Percentiles rank a stretch among this genome's conserved stretches.
Conservation (phyloP, 2,797 vertebrate genomes). For the Hippocampus kuda region DNA sequence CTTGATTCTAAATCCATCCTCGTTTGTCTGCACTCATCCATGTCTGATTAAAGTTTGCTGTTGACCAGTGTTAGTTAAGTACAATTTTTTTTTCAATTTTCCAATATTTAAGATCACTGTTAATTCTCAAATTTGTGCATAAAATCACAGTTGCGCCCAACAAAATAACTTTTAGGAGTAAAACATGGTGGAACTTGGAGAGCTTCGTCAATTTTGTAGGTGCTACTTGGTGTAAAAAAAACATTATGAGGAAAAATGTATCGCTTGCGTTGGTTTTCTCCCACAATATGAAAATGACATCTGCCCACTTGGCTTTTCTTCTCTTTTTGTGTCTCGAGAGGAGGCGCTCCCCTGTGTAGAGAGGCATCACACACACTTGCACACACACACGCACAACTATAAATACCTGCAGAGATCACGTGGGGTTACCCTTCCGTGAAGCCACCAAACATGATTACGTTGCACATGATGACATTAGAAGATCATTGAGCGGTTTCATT, state of each 20-base stretch:
- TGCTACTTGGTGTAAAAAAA: background rate
- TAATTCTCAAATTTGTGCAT: too few species aligned
- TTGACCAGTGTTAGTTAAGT: too few species aligned
- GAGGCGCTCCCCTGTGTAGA: background rate
- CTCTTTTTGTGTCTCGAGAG: background rate
- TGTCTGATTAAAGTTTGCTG: too few species aligned
- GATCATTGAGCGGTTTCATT: slow-evolving; percentile 1
- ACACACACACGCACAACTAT: background rate
- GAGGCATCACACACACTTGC: background rate
- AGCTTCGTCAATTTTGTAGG: too few species aligned
- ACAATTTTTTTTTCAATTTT: too few species aligned
- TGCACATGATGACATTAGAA: slow-evolving; percentile 1
- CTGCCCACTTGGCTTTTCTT: background rate
- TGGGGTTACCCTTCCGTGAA: background rate
- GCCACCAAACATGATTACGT: background rate
- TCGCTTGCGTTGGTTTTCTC: background rate
- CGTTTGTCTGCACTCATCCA: too few species aligned
- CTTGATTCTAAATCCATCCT: too few species aligned
- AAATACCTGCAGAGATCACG: background rate
- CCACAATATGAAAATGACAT: background rate
- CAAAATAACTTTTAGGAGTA: too few species aligned
- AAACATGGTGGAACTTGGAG: too few species aligned
- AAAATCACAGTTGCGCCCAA: too few species aligned
- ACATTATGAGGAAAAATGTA: too few species aligned
- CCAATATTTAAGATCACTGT: too few species aligned